Percentiles rank a stretch among this genome's conserved stretches.
Evolutionary conservation across 2,113 vertebrate species (phyloP).

Genomic region (Columbina picui): DNA sequence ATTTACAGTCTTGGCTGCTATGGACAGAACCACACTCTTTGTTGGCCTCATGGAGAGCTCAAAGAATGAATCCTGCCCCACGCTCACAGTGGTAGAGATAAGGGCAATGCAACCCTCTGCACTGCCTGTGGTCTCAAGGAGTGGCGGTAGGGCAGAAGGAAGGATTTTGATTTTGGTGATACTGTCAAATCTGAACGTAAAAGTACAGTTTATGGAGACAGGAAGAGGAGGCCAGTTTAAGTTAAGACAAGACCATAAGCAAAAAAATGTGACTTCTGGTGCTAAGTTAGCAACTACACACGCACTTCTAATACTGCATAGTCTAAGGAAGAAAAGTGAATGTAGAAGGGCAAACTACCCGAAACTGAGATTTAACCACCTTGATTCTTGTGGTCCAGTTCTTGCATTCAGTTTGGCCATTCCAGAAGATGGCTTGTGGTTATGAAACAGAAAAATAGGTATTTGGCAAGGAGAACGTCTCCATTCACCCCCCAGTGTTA

Average conservation of each 20-base stretch:
- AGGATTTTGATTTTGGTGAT: not conserved
- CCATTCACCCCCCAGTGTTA: not conserved
- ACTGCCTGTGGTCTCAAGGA: not conserved
- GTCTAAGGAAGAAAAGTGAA: not conserved
- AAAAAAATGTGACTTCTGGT: not conserved
- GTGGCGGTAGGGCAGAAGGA: not conserved
- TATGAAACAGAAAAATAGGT: not conserved
- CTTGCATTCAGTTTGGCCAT: not conserved
- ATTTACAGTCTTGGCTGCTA: not conserved
- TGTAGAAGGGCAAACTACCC: not conserved
- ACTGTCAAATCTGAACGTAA: not conserved
- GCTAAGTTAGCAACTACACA: not conserved
- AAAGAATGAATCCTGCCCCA: not conserved
- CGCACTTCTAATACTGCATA: not conserved
- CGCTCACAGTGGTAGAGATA: fast-evolving
- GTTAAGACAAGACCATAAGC: not conserved
- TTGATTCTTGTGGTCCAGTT: not conserved
- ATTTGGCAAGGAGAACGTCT: not conserved
- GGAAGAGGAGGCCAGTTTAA: not conserved
- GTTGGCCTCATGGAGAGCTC: not conserved
- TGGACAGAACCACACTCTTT: not conserved
- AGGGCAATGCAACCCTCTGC: not conserved
- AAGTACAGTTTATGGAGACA: not conserved
- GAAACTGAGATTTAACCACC: not conserved
- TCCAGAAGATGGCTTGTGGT: not conserved